phyloP scores from a whole-genome alignment of 2,113 vertebrate species.

The Psittacula cyanocephala region DNA sequence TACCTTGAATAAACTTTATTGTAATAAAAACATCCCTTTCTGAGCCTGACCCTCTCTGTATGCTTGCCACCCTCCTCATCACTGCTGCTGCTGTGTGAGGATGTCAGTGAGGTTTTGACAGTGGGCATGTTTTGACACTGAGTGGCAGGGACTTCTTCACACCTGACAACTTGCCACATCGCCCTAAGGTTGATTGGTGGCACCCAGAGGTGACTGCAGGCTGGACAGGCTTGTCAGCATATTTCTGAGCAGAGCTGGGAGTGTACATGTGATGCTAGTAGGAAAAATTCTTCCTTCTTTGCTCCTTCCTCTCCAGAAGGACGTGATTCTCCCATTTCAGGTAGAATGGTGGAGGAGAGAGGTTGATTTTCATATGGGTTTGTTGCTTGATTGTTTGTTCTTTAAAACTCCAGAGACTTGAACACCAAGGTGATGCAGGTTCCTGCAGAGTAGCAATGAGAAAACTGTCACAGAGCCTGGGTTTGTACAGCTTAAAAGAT shows the following conservation, averaged over 20 bases:
- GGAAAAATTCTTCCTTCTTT: not conserved
- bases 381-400: not conserved
- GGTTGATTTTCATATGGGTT: not conserved
- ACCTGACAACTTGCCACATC: not conserved
- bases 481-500: not conserved
- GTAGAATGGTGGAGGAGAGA: not conserved
- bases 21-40: not conserved
- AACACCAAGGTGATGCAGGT: not conserved
- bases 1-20: not conserved
- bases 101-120: not conserved
- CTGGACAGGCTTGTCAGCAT: not conserved
- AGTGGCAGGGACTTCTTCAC: not conserved
- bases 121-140: not conserved
- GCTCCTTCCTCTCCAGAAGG: not conserved
- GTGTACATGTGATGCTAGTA: not conserved
- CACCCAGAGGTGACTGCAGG: not conserved
- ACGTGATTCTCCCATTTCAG: not conserved
- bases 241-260: not conserved
- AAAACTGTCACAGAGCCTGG: not conserved
- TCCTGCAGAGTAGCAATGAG: not conserved
- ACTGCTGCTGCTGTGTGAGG: not conserved
- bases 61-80: not conserved
- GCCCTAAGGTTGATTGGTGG: not conserved
- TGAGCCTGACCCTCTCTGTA: not conserved
- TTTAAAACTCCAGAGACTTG: not conserved